Evolutionary conservation across 2,113 vertebrate genomes (phyloP).

Genomic region (Solea solea): DNA sequence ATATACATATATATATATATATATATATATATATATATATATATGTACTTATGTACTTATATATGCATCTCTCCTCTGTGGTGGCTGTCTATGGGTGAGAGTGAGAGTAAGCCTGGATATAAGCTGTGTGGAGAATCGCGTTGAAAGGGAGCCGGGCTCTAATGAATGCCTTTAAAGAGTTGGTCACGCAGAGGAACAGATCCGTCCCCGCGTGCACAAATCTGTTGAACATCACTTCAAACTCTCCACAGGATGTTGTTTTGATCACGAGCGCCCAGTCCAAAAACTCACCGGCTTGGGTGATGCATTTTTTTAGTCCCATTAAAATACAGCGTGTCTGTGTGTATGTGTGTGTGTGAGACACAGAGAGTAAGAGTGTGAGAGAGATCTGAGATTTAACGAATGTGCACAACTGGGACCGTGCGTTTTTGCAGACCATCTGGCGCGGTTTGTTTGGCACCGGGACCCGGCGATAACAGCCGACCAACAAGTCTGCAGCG

Average conservation of each 20-base stretch:
- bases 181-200: constrained; percentile 90
- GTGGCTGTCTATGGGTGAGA: not conserved
- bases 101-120: constrained; percentile 53
- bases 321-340: not conserved
- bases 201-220: constrained; percentile 86
- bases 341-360: too few relatives aligned
- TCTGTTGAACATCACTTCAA: constrained; percentile 88
- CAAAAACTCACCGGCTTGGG: not conserved
- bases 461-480: constrained; percentile 84
- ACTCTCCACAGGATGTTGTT: constrained; percentile 68
- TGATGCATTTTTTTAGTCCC: not conserved
- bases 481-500: constrained; percentile 59
- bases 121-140: constrained; percentile 90
- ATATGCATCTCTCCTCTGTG: too few relatives aligned
- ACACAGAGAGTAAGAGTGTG: not conserved
- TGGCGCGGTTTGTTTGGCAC: constrained; percentile 87
- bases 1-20: not conserved
- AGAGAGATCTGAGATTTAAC: constrained; percentile 73
- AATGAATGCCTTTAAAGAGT: constrained; percentile 92
- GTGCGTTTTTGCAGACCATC: constrained; percentile 87
- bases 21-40: constrained; percentile 2
- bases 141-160: constrained; percentile 86
- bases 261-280: constrained; percentile 68
- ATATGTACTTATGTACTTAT: not conserved
- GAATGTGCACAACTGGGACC: constrained; percentile 82